Percentiles rank a stretch among this genome's conserved stretches.
Evolutionary conservation across 1,140 invertebrate species (phyloP).

Genomic region (Lineus longissimus): DNA sequence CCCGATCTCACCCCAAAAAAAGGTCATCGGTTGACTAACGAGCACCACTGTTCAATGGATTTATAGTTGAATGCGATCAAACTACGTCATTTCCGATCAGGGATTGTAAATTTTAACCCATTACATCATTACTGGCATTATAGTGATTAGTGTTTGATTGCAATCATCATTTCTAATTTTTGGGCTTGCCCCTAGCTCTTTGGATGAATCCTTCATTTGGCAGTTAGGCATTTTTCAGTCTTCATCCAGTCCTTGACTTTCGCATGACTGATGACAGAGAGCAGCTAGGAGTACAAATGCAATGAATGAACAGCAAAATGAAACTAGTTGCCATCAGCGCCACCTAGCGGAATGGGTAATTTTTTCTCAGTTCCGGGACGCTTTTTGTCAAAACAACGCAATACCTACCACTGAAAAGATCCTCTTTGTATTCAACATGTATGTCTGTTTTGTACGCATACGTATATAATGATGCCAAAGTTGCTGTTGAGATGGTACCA

Average conservation of each 20-base stretch:
- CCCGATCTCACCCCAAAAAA: too few relatives aligned
- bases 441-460: background rate
- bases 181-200: background rate
- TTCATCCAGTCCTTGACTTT: too few relatives aligned
- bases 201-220: background rate
- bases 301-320: too few relatives aligned
- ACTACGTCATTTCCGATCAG: too few relatives aligned
- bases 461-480: background rate
- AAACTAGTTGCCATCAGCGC: background rate
- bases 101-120: background rate
- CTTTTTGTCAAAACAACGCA: too few relatives aligned
- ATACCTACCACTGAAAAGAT: too few relatives aligned
- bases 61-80: too few relatives aligned
- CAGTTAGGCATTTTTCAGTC: too few relatives aligned
- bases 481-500: background rate
- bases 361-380: background rate
- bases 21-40: too few relatives aligned
- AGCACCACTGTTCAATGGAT: too few relatives aligned
- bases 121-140: background rate
- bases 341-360: background rate
- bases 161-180: background rate
- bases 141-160: background rate
- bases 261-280: too few relatives aligned
- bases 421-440: conserved; percentile 1
- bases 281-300: too few relatives aligned